phyloP scores from a whole-genome alignment of 2,113 vertebrate genomes.

The Oriolus oriolus region DNA sequence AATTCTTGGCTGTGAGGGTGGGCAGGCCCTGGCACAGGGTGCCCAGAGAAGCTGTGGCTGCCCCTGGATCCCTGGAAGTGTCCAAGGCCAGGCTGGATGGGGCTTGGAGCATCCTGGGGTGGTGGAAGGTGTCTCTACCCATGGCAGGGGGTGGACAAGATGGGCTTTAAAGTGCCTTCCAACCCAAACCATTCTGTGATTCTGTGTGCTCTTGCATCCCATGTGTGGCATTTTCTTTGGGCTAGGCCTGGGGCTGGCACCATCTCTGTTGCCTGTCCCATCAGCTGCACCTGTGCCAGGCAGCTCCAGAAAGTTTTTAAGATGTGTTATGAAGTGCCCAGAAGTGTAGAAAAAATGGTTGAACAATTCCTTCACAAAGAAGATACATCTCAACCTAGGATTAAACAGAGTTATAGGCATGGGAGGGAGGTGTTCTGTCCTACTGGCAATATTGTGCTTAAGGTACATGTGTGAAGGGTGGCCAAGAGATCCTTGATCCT shows the following conservation, averaged over 20 bases:
- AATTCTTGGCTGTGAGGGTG: neutral
- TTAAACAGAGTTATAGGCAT: neutral
- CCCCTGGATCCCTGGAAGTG: neutral
- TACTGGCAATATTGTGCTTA: neutral
- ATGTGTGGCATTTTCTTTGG: no score
- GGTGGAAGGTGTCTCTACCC: neutral
- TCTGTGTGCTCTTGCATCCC: neutral
- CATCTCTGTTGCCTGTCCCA: accelerated
- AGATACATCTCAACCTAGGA: neutral
- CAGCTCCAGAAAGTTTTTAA: neutral
- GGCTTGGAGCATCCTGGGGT: neutral
- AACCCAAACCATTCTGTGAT: neutral
- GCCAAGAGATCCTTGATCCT: neutral
- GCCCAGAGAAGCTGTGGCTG: neutral
- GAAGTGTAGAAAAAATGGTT: neutral
- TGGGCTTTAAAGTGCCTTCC: neutral
- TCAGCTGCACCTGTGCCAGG: neutral
- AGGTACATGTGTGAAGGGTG: accelerated
- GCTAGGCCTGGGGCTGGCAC: accelerated
- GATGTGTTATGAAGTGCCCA: neutral
- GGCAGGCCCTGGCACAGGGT: neutral
- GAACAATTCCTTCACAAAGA: neutral
- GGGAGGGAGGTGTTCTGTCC: neutral
- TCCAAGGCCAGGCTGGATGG: neutral
- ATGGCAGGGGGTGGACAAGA: neutral